Conservation (phyloP, 1,140 invertebrate genomes). For the Alviniconcha marisindica region DNA sequence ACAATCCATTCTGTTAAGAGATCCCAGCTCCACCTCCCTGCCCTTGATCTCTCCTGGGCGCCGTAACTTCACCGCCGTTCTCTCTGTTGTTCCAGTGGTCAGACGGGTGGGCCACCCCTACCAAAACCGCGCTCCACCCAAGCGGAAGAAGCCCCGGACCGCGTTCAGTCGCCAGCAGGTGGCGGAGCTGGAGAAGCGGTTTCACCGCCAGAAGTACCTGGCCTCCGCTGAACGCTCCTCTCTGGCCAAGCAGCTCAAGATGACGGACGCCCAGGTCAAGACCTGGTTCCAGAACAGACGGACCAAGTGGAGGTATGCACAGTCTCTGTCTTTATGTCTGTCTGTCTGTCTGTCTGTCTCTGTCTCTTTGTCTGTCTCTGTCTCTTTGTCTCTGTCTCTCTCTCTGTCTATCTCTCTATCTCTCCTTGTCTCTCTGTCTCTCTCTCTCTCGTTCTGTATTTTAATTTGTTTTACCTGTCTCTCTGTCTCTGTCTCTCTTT, state of each 20-base stretch:
- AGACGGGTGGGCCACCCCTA: slow-evolving; percentile 98
- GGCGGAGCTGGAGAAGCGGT: slow-evolving; percentile 95
- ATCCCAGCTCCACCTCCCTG: no score
- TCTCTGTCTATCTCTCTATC: neutral
- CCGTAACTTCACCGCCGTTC: no score
- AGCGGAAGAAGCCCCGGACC: slow-evolving; percentile 98
- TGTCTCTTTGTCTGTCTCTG: neutral
- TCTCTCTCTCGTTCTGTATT: neutral
- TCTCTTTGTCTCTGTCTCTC: neutral
- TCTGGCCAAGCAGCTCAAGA: slow-evolving; percentile 95
- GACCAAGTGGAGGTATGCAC: slow-evolving; percentile 94
- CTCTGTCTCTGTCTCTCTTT: neutral
- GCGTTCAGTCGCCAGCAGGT: slow-evolving; percentile 91
- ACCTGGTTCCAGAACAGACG: slow-evolving; percentile 92
- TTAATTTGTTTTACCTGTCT: neutral
- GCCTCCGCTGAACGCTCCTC: slow-evolving; percentile 97
- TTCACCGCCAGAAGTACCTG: slow-evolving; percentile 99
- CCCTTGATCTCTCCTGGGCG: no score
- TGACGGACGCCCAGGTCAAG: slow-evolving; percentile 99
- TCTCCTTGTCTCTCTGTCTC: slow-evolving; percentile 9
- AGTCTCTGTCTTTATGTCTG: neutral
- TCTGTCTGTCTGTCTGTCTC: neutral
- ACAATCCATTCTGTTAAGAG: no score
- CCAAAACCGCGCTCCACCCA: slow-evolving; percentile 98
- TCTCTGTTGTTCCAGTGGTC: slow-evolving; percentile 52